Base-by-base conservation (phyloP, 2,113 vertebrate genomes). In the Dendrocopos noguchii region DNA sequence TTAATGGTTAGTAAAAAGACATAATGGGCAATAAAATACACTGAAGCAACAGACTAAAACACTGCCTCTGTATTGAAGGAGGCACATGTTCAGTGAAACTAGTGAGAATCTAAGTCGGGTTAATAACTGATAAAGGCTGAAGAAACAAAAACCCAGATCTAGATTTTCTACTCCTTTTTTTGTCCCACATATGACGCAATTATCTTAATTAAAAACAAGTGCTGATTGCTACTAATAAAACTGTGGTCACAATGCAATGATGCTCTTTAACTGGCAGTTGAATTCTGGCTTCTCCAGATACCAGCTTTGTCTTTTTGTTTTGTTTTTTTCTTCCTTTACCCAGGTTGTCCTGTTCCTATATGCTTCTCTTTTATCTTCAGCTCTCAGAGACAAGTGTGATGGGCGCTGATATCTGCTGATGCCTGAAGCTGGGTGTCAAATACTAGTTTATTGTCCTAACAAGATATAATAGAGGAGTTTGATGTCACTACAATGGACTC, bases 1-100 rank as follows among this genome's bases (percentile, higher is more conserved):
- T 79, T 81, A 79, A 88, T 34, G 46, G 72, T 60, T 82, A 89
- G 10, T 71, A 29, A 84, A 88, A 89, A 84, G 39, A 78, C 22
- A 70, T 55, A 91, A 76, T 27, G 29, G n/a, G 7, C 20, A 72
- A 84, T 84, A 91, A 93, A 93, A 84, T 59, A 82, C 3, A 70
- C n/a, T 39, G 60, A 87, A 83, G 18, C 27, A 67, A 15, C 47
- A 77, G 46, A 36, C 20, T 52, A 78, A 57, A 15, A 61, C 5
- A 56, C 27, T 66, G 9, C 16, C 47, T 44, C 14, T 47, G 10
- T n/a, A 25, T 9, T 39, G 25, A 67, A 53, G n/a, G 56, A 53
- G 17, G 12, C 20, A 19, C 1, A 17, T 4, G 17, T 25, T 2
- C 10, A 61, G 52, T 7, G 3, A 56, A 79, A 61, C 7, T 22